Base-by-base conservation (phyloP, 1,140 invertebrate species). In the Wiebesia pumilae region DNA sequence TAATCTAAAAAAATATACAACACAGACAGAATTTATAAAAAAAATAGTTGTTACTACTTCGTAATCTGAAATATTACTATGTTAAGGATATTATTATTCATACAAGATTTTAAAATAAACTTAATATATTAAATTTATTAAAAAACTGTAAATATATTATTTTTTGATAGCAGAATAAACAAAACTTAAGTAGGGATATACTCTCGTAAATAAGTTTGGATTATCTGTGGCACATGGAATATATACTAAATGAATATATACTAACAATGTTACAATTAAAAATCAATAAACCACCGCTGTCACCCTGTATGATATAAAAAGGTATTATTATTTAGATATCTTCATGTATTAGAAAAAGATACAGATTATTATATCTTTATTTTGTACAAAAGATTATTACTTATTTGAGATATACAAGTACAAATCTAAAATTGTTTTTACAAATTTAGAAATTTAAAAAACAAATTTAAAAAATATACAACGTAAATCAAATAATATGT, bases 281-380 rank as follows among this genome's bases (percentile, higher is more conserved):
- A 54, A 79, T 35, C 6, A 54, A 35, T 54, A n/a, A 47, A 58
- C 77, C 30, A 24, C 75, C 77, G 47, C 77, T 79, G 21, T 79
- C 77, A n/a, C 77, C 77, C 77, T 79, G n/a, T 58, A 43, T 43
- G 19, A 75, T n/a, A 75, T n/a, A 30, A 35, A 40, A 43, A 40
- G 21, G 38, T 35, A 12, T 38, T 16, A 24, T 40, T 75, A 71
- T 38, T 75, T n/a, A 38, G 30, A 6, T 43, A 27, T 43, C 14
- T 67, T 47, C 30, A 67, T 65, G 7, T 30, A 67, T 67, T 67
- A 47, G 4, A 47, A 47, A 47, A 4, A 47, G 43, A 47, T 47
- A 7, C 4, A 47, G 12, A 47, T 47, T 47, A 7, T 4, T 47
- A n/a, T n/a, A n/a, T n/a, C n/a, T n/a, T n/a, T n/a, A n/a, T n/a